Percentiles rank a stretch among this genome's conserved stretches.
Evolutionary conservation across 2,113 vertebrate genomes (phyloP).

Genomic region (Eubucco bourcierii): DNA sequence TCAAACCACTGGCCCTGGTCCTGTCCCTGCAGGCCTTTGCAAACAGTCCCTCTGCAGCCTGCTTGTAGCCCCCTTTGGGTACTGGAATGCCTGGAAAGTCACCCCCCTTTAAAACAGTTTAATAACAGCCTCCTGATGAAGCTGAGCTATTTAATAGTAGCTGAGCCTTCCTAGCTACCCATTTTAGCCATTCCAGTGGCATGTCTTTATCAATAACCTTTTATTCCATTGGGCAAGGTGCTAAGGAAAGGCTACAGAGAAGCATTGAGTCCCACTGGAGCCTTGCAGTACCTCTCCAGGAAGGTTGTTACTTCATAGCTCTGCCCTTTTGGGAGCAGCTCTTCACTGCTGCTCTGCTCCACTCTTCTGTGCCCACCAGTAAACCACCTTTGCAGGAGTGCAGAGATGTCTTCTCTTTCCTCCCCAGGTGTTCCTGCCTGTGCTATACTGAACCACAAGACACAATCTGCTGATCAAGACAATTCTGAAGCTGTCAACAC

Average conservation of each 20-base stretch:
- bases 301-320: not conserved
- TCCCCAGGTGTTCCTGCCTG: not conserved
- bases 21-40: too few species aligned
- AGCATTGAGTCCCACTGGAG: not conserved
- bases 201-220: not conserved
- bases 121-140: not conserved
- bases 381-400: not conserved
- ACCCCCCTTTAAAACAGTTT: not conserved
- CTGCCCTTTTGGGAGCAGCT: not conserved
- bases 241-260: slow-evolving; percentile 15
- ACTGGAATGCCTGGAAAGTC: not conserved
- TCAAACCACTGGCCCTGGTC: too few species aligned
- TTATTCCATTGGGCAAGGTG: slow-evolving; percentile 18
- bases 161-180: not conserved
- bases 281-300: not conserved
- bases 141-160: slow-evolving; percentile 7
- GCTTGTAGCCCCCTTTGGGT: too few species aligned
- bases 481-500: slow-evolving; percentile 24
- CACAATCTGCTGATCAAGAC: slow-evolving; percentile 12
- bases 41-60: too few species aligned
- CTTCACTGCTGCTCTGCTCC: not conserved
- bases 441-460: not conserved
- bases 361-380: too few species aligned
- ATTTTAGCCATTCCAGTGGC: not conserved
- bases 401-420: not conserved